Evolutionary conservation across 1,140 invertebrate species (phyloP), one percentile per base, ranked within the genome.

Genomic region (Drosophila kurseongensis): DNA sequence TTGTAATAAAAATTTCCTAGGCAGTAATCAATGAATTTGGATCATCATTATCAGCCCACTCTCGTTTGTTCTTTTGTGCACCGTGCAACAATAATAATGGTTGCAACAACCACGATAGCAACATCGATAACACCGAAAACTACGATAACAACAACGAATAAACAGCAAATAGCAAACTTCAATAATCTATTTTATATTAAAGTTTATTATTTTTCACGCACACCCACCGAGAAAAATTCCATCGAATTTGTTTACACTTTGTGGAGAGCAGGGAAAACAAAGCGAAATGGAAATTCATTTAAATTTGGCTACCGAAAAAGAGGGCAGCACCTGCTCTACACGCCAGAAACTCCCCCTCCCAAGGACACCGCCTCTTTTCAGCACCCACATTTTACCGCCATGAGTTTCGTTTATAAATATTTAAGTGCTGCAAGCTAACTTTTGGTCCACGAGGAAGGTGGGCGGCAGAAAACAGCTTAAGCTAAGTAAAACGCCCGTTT

Each of bases 141-240:
- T 48, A 32, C 18, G 65, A 44, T 57, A 32, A 38, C 51, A 66
- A 75, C 52, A 57, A 52, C 52, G 56, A 65, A 52, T 35, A 50
- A 65, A 66, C 45, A 69, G 16, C 13, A n/a, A 13, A 57, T 32
- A 52, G 45, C 52, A 51, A 56, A 75, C 35, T 69, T 71, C 67
- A 75, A 75, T 75, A 75, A 75, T 75, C 73, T 75, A 75, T 75
- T 75, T 66, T 75, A 75, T 66, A 75, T 75, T 75, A 75, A 65
- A 75, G 60, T 75, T 75, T 75, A 75, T 75, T 66, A 62, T 75
- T 75, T 65, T 65, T 50, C 45, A 40, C 69, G 54, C 56, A 66
- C 36, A 35, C 18, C 27, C 29, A 12, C 10, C 18, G 2, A 18
- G 5, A 16, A 5, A 18, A 6, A n/a, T n/a, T 45, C 32, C 45